Percentiles rank a stretch among this genome's conserved stretches.
phyloP scores from a whole-genome alignment of 2,113 vertebrate genomes.

The Xenopus tropicalis region UCB_Xtro_10.0 CM004450.2:86529501-86530000 shows the following conservation, averaged over 20 bases:
- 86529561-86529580: no score
- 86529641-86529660: no score
- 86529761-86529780: slow-evolving; percentile 48
- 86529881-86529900: slow-evolving; percentile 52
- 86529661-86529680: no score
- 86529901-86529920: slow-evolving; percentile 55
- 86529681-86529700: no score
- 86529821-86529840: slow-evolving; percentile 84
- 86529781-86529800: slow-evolving; percentile 83
- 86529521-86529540: no score
- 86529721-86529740: neutral
- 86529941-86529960: neutral
- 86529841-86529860: slow-evolving; percentile 90
- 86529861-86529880: slow-evolving; percentile 77
- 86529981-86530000: neutral
- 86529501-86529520: no score
- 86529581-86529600: no score
- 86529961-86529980: neutral
- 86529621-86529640: no score
- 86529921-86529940: slow-evolving; percentile 74
- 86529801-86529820: slow-evolving; percentile 98
- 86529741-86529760: slow-evolving; percentile 71
- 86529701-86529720: no score
- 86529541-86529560: no score
- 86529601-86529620: no score